Conservation (phyloP, 2,888 invertebrate genomes). For the Keiferia lycopersicella region DNA sequence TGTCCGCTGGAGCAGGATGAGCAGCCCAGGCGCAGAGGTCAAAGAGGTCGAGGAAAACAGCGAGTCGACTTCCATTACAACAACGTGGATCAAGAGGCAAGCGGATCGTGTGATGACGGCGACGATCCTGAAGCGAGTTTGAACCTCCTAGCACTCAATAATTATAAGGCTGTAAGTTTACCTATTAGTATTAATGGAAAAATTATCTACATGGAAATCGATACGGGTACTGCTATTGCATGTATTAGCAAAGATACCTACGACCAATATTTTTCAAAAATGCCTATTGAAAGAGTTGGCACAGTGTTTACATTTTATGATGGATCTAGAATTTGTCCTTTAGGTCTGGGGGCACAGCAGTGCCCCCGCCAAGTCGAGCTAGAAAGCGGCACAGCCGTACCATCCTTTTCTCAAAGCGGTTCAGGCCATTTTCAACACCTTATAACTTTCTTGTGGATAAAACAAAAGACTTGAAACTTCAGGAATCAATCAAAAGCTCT, state of each 20-base stretch:
- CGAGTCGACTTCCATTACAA: slow-evolving; percentile 11
- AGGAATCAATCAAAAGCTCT: too few species aligned
- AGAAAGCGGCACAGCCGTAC: too few species aligned
- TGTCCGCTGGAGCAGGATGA: slow-evolving; percentile 15
- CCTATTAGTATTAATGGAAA: slow-evolving; percentile 25
- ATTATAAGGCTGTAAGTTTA: slow-evolving; percentile 31
- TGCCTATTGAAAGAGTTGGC: slow-evolving; percentile 27
- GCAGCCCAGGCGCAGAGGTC: background rate
- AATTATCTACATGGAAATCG: slow-evolving; percentile 32
- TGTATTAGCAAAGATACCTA: slow-evolving; percentile 27
- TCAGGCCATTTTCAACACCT: too few species aligned
- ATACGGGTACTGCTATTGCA: slow-evolving; percentile 30
- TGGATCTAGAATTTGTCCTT: slow-evolving; percentile 21
- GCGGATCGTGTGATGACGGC: background rate
- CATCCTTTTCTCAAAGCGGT: too few species aligned
- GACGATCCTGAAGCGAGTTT: slow-evolving; percentile 1
- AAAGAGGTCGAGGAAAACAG: background rate
- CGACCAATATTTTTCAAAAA: slow-evolving; percentile 21
- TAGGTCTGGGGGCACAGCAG: slow-evolving; percentile 9
- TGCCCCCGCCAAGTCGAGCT: too few species aligned
- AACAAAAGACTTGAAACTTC: too few species aligned
- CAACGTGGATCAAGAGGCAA: slow-evolving; percentile 15
- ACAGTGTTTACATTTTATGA: slow-evolving; percentile 26
- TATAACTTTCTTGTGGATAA: too few species aligned
- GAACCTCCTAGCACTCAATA: slow-evolving; percentile 1